Base-by-base conservation (phyloP, 2,113 vertebrate genomes). In the Anseranas semipalmata region DNA sequence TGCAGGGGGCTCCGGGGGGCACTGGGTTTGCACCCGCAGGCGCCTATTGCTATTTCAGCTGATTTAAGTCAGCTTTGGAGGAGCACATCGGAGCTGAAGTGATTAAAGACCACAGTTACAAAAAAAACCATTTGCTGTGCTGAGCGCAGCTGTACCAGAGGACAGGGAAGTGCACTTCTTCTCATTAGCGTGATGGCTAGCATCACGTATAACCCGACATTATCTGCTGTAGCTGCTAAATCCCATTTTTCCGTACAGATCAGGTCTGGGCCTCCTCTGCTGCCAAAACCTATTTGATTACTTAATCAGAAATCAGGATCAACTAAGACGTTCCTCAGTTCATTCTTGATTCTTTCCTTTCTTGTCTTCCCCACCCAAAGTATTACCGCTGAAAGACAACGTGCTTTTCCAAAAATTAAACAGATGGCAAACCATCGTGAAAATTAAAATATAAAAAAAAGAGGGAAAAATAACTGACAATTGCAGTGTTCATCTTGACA, bases 401-500 rank as follows among this genome's bases (percentile, higher is more conserved):
- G 0, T 3, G 1, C 2, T 30, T 35, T 11, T 39, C 39, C 17
- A 11, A 52, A 22, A 60, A 10, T 12, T 9, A 55, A 33, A 33
- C 11, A 35, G 28, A 45, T n/a, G 24, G n/a, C 59, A 93, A 84
- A 58, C 5, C 2, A 3, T 15, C 2, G 14, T 7, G 15, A 12
- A 11, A 43, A 41, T 25, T 48, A 11, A 12, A 50, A 24, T 24
- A 25, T 13, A 35, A 6, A 21, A 6, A 5, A n/a, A 12, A 21
- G 28, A 13, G 3, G 3, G 21, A 32, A n/a, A 33, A 5, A 33
- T 21, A 37, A 3, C 12, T 28, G 53, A 7, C 14, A 73, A 18
- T 21, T 37, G 45, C 59, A 0, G 1, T 0, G 6, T 7, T 14
- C 28, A 18, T 7, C 45, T 39, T 41, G 55, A 12, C 35, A 52